Percentiles rank a stretch among this genome's conserved stretches.
Conservation (phyloP, 2,888 invertebrate genomes). For the Anodontia alba region DNA sequence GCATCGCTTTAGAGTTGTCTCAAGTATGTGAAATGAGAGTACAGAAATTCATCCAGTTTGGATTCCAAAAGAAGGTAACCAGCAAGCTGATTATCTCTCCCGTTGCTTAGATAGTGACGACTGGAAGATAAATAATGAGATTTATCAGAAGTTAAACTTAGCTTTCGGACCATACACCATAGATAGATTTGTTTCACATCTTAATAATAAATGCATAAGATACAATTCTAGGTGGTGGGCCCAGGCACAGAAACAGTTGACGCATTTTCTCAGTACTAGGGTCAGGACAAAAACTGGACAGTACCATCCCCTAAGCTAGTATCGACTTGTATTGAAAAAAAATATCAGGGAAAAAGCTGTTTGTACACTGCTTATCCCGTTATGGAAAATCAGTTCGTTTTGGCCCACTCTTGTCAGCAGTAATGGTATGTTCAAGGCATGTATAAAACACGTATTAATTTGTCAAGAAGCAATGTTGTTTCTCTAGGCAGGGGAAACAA, state of each 20-base stretch:
- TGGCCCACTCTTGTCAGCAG: constrained; percentile 18
- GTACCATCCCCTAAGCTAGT: constrained; percentile 37
- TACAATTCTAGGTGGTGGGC: no score
- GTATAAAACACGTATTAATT: neutral
- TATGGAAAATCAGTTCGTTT: constrained; percentile 31
- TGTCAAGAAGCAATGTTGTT: no score
- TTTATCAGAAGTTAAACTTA: no score
- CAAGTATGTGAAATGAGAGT: neutral
- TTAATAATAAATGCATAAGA: no score
- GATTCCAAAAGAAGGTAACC: constrained; percentile 10
- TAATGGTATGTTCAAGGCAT: neutral
- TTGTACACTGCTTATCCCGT: constrained; percentile 30
- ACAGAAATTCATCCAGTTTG: constrained; percentile 2
- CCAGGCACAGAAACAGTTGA: constrained; percentile 24
- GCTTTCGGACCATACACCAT: no score
- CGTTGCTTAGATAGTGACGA: constrained; percentile 19
- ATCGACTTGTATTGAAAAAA: constrained; percentile 18
- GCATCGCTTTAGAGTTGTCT: neutral
- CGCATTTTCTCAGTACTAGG: constrained; percentile 23
- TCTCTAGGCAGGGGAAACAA: no score
- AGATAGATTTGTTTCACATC: no score
- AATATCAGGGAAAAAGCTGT: constrained; percentile 12
- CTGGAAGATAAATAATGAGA: constrained; percentile 16
- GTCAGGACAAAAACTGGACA: constrained; percentile 21
- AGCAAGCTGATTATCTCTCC: constrained; percentile 16